phyloP scores from a whole-genome alignment of 2,113 vertebrate genomes.

The Murina feae region DNA sequence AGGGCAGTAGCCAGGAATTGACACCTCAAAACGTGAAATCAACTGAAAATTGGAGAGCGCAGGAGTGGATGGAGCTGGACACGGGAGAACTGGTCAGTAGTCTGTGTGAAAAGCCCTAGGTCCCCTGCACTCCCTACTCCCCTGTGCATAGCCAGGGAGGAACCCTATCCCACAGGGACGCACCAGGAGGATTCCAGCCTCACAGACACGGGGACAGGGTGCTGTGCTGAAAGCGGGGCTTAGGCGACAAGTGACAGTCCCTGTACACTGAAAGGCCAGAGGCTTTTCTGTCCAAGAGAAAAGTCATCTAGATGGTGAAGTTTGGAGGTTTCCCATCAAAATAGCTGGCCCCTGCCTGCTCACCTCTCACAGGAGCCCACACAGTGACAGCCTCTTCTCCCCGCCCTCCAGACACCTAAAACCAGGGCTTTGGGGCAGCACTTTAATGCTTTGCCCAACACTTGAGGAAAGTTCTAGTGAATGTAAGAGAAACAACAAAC shows the following conservation, averaged over 20 bases:
- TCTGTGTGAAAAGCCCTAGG: not conserved
- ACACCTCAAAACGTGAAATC: not conserved
- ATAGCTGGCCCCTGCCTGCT: not conserved
- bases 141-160: not conserved
- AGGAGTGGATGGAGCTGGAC: too few relatives aligned
- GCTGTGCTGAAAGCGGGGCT: fast-evolving
- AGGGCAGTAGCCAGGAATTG: not conserved
- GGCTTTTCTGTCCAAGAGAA: not conserved
- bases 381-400: not conserved
- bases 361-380: not conserved
- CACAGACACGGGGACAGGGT: not conserved
- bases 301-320: not conserved
- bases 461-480: not conserved
- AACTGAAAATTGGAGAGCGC: not conserved
- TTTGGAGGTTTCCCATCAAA: not conserved
- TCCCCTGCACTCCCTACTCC: fast-evolving
- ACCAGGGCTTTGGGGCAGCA: not conserved
- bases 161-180: not conserved
- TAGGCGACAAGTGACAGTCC: not conserved
- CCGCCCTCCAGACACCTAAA: not conserved
- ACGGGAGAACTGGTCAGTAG: not conserved
- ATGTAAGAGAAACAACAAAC: not conserved
- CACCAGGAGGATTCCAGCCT: not conserved
- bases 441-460: not conserved
- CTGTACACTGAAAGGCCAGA: not conserved